Evolutionary conservation across 2,113 vertebrate species (phyloP), one percentile per base, ranked within the genome.

Genomic region (Mormyrus lacerda): DNA sequence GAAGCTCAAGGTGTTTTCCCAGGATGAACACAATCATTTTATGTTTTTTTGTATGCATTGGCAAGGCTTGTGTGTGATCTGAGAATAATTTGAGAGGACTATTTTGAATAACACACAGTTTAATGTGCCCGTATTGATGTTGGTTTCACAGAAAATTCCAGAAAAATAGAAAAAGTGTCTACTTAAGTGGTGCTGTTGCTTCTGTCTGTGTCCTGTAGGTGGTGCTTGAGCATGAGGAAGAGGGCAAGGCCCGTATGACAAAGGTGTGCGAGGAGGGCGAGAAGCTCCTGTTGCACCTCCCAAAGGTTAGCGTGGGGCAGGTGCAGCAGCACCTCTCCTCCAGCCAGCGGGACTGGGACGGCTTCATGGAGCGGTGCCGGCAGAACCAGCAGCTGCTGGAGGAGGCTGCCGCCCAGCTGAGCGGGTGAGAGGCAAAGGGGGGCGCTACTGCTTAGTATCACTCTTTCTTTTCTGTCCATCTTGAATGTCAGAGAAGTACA

Each of bases 271-370:
- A 97, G 27, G 96, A 98, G 94, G 98, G 97, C 91, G 97, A 99
- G 92, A 97, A 95, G 91, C 93, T 99, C 19, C 97, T 95, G 4
- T 93, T 96, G 39, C 96, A 97, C 90, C 96, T 99, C 88, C 95
- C 98, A 35, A 97, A 98, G 93, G 94, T 96, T 90, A 94, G 95
- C 4, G 96, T 97, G 48, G 95, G 94, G 11, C 96, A 95, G 90
- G 96, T 99, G 89, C 97, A 98, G 94, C 97, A 98, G 69, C 97
- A 97, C 91, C 94, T 99, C 47, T 96, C 95, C 0, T 97, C 96
- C 88, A 96, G 97, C 85, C 97, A 98, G 55, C 96, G 98, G 92
- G 97, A 97, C 90, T 98, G 98, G 92, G 97, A 98, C 86, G 93
- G 95, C n/a, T 98, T 99, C 83, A 95, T 98, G 91, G 97, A 94